phyloP scores from a whole-genome alignment of 92 coral and sea anemone genomes.

The Bergia sp. region DNA sequence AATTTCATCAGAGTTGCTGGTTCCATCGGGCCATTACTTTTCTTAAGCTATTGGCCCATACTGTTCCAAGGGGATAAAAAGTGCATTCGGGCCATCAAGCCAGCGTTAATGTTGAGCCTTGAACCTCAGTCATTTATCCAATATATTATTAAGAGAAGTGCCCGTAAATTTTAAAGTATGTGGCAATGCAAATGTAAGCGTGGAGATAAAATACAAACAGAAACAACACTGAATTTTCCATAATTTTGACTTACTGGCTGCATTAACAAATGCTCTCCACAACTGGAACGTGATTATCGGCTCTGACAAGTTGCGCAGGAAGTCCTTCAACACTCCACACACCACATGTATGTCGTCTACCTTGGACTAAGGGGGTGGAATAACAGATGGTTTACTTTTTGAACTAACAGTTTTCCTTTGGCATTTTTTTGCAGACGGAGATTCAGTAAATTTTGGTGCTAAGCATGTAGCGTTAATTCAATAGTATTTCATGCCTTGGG shows the following conservation, averaged over 20 bases:
- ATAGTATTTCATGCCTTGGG: neutral
- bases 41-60: too few species aligned
- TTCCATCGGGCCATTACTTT: too few species aligned
- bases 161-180: neutral
- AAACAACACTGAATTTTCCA: too few species aligned
- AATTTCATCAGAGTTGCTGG: too few species aligned
- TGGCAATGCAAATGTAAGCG: neutral
- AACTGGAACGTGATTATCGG: slow-evolving; percentile 84
- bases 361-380: slow-evolving; percentile 62
- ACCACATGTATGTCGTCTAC: slow-evolving; percentile 86
- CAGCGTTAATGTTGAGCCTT: too few species aligned
- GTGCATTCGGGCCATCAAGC: too few species aligned
- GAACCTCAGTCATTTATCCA: too few species aligned
- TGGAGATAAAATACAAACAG: neutral
- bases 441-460: too few species aligned
- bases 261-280: slow-evolving; percentile 84
- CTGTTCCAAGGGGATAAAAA: too few species aligned
- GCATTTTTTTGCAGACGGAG: neutral
- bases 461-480: too few species aligned
- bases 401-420: neutral
- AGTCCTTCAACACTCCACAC: slow-evolving; percentile 94
- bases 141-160: neutral
- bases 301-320: slow-evolving; percentile 87
- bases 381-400: neutral
- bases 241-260: slow-evolving; percentile 76